Conservation (phyloP, 2,888 invertebrate genomes). For the Yponomeuta malinellus region DNA sequence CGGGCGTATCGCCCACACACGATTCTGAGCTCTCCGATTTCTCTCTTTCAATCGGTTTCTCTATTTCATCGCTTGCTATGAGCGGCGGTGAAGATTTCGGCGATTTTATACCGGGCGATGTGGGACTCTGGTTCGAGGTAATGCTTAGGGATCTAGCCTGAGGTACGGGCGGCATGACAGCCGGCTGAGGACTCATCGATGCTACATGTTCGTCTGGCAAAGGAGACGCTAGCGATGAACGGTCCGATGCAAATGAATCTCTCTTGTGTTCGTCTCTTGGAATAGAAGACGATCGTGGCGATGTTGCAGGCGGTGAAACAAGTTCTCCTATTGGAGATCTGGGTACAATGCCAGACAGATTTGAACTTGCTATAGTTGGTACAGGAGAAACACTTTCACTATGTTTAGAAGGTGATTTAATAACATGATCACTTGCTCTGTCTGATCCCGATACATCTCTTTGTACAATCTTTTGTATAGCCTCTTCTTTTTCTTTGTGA, state of each 20-base stretch:
- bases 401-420: conserved; percentile 27
- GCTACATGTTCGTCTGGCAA: background rate
- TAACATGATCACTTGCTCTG: conserved; percentile 29
- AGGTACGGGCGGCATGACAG: conserved; percentile 8
- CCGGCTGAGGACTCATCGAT: conserved; percentile 4
- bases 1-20: conserved; percentile 36
- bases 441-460: conserved; percentile 29
- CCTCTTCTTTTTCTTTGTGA: conserved; percentile 34
- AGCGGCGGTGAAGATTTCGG: conserved; percentile 36
- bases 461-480: conserved; percentile 26
- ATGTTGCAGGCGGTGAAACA: conserved; percentile 50
- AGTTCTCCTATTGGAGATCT: conserved; percentile 35
- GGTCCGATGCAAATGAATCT: conserved; percentile 6
- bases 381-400: conserved; percentile 41
- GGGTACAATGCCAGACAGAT: conserved; percentile 17
- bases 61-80: conserved; percentile 2
- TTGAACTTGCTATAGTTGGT: conserved; percentile 26
- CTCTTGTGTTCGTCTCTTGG: conserved; percentile 4
- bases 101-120: conserved; percentile 27
- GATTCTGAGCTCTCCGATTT: conserved; percentile 9
- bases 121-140: conserved; percentile 19
- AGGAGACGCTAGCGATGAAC: conserved; percentile 2
- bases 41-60: conserved; percentile 2
- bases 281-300: conserved; percentile 33
- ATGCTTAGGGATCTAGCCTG: conserved; percentile 12